Evolutionary conservation across 23 tunicate genomes (phyloP), one percentile per base, ranked within the genome.

Genomic region (Corella eumyota): DNA sequence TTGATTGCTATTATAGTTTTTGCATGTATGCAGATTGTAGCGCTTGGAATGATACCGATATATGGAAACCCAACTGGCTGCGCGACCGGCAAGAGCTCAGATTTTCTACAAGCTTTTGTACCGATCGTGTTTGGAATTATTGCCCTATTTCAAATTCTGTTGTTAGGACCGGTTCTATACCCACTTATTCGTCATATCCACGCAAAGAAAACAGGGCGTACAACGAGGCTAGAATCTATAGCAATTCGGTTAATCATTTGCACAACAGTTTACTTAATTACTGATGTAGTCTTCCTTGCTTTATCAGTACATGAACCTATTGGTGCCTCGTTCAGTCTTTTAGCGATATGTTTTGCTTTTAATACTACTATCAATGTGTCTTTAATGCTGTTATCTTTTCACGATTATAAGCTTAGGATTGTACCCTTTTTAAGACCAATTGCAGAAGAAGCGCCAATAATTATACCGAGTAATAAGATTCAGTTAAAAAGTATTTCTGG

Each of bases 401-500:
- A 32, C 3, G 68, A 62, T 62, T 22, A 1, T 6, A 5, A 25
- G 32, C 34, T 25, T 9, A 34, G 68, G 4, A 25, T 62, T 37
- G 40, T 62, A 25, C 68, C 68, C 9, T 62, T 36, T 40, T 62
- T 19, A 19, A n/a, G n/a, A n/a, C n/a, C n/a, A n/a, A n/a, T n/a
- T n/a, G n/a, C n/a, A n/a, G n/a, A n/a, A n/a, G n/a, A n/a, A n/a
- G n/a, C n/a, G n/a, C n/a, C n/a, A n/a, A n/a, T n/a, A n/a, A n/a
- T n/a, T n/a, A n/a, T n/a, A n/a, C n/a, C n/a, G n/a, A n/a, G n/a
- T n/a, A n/a, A n/a, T n/a, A n/a, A n/a, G n/a, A n/a, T n/a, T n/a
- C n/a, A n/a, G n/a, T n/a, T n/a, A n/a, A n/a, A n/a, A n/a, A n/a
- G n/a, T n/a, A n/a, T n/a, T n/a, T n/a, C n/a, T n/a, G n/a, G n/a